phyloP scores from a whole-genome alignment of 2,797 vertebrate species.

The Knipowitschia caucasica region DNA sequence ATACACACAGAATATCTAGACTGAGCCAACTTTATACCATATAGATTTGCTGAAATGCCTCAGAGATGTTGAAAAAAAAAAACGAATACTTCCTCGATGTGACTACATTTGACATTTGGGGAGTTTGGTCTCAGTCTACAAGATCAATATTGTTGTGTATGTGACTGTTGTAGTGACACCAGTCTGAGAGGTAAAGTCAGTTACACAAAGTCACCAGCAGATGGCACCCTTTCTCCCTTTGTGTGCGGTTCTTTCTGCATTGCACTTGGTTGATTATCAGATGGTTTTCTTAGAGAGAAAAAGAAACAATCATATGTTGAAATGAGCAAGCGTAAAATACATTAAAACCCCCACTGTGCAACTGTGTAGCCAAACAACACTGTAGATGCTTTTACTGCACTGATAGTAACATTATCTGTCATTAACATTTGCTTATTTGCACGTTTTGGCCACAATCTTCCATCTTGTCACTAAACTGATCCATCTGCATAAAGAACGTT shows the following conservation, averaged over 20 bases:
- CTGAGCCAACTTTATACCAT: not conserved
- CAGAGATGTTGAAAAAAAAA: constrained; percentile 1
- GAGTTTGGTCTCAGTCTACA: constrained; percentile 8
- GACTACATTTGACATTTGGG: constrained; percentile 46
- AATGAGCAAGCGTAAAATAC: no score
- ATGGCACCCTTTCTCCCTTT: constrained; percentile 34
- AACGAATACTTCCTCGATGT: constrained; percentile 14
- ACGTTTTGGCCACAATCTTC: no score
- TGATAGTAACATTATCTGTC: no score
- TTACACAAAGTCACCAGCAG: constrained; percentile 36
- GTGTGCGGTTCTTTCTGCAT: not conserved
- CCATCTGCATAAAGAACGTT: no score
- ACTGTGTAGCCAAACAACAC: no score
- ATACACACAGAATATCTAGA: not conserved
- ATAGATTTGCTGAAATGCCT: constrained; percentile 38
- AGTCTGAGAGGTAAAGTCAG: not conserved
- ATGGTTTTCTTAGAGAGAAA: no score
- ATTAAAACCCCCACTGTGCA: no score
- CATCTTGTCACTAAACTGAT: no score
- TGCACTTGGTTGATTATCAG: not conserved
- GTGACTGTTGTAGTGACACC: constrained; percentile 5
- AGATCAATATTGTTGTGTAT: constrained; percentile 24
- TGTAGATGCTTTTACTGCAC: no score
- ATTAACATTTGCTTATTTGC: no score
- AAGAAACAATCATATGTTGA: no score